Evolutionary conservation across 1,140 invertebrate genomes (phyloP), one percentile per base, ranked within the genome.

Genomic region (Gryllus bimaculatus): DNA sequence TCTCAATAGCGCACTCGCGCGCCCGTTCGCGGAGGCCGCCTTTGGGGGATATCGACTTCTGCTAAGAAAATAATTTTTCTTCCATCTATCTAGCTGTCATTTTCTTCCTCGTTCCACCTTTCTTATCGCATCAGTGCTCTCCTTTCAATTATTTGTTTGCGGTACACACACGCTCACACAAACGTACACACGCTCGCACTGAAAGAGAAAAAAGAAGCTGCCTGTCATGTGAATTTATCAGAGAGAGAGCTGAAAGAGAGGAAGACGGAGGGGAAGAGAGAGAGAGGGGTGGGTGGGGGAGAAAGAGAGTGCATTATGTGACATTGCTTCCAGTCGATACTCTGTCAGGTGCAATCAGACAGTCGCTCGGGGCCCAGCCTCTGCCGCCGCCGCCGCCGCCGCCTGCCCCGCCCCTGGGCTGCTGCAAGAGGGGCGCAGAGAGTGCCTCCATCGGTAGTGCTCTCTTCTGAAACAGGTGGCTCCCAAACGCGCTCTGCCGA

Each of bases 31-130:
- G 26, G 26, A 39, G 26, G 5, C 26, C 26, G 26, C 26, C 26
- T 39, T 39, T 39, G 26, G 18, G 1, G 54, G 54, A 66, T 66
- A 66, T 66, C 10, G 54, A 66, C 26, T 66, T 66, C 54, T 66
- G 54, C 18, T 66, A 66, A 66, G 54, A 66, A 66, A 66, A 66
- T 66, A 66, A 66, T 66, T 66, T 66, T 66, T 66, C 54, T 66
- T 66, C 54, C 54, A 66, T 66, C 54, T 66, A 66, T 66, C 54
- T 18, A 10, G 18, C 18, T 66, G 54, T 18, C 54, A 66, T 66
- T 66, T 66, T 66, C 18, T 66, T 66, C 10, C 54, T 18, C 54
- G 0, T 66, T 66, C 18, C 18, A 13, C 18, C 54, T 66, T 66
- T 66, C 54, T 66, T 66, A 66, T 10, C 54, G 54, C 54, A 13